A percentile compares a stretch with the other conserved stretches of the same genome.
These are phyloP conservation scores for Myotis pilosus DNA, from an alignment of 2,797 vertebrate genomes.

Conservation along the genomic window DNA sequence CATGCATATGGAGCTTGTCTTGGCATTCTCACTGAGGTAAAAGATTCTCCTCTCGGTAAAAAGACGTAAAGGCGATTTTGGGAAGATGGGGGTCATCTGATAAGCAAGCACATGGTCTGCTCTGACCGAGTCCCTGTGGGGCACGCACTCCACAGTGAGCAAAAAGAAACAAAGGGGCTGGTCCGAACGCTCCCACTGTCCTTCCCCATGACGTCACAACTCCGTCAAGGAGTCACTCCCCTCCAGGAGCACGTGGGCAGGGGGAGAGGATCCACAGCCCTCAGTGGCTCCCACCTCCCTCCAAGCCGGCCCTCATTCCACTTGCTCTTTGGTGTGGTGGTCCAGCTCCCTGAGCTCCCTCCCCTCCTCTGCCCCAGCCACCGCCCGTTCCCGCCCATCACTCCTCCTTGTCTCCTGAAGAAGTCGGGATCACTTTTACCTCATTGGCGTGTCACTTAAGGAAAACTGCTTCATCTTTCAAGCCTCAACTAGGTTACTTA, in stretches of 20 bases:
- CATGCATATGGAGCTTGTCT: not conserved
- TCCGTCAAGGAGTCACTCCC: no score
- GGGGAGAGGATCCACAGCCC: rapidly evolving
- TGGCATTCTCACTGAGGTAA: not conserved
- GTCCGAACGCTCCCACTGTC: rapidly evolving
- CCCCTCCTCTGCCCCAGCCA: not conserved
- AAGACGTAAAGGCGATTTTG: not conserved
- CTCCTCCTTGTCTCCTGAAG: not conserved
- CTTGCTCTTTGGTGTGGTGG: rapidly evolving
- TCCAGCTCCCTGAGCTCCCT: no score
- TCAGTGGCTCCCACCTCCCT: not conserved
- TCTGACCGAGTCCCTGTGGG: not conserved
- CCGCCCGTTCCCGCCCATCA: no score
- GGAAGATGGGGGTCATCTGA: not conserved
- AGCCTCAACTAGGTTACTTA: not conserved
- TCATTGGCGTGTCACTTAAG: not conserved
- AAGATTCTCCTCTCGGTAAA: not conserved
- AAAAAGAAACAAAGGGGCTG: not conserved
- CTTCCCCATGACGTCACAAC: not conserved
- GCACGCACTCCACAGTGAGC: no score
- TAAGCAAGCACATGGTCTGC: not conserved
- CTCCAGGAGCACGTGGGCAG: rapidly evolving
- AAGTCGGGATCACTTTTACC: not conserved
- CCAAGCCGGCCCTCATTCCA: not conserved
- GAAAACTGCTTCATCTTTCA: not conserved